phyloP scores from a whole-genome alignment of 2,113 vertebrate species.

The Phylloscopus whistleri region DNA sequence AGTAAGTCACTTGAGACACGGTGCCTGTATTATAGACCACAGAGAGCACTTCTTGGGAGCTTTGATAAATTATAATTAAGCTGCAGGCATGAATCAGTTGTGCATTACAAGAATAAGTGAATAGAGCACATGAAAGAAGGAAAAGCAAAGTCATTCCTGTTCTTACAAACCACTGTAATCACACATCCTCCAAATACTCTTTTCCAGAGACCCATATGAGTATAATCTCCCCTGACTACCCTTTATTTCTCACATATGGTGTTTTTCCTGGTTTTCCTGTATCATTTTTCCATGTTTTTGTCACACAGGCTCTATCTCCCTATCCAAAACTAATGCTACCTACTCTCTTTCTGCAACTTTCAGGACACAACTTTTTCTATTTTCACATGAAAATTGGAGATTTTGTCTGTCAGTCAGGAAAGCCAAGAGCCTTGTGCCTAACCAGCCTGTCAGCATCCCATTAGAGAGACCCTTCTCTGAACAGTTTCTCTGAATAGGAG shows the following conservation, averaged over 20 bases:
- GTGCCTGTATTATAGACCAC: not conserved
- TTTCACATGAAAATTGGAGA: not conserved
- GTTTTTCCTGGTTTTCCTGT: not conserved
- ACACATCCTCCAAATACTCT: not conserved
- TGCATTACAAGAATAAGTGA: not conserved
- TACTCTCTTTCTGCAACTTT: not conserved
- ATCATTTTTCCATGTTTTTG: not conserved
- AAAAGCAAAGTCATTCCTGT: not conserved
- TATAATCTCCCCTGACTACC: not conserved
- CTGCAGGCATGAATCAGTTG: not conserved
- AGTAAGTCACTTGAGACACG: not conserved
- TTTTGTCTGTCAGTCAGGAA: not conserved
- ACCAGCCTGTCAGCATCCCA: no score
- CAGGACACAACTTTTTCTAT: not conserved
- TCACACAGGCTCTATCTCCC: not conserved
- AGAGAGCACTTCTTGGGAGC: not conserved
- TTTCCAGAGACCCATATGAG: not conserved
- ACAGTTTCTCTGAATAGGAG: not conserved
- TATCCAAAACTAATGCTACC: not conserved
- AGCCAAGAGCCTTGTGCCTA: not conserved
- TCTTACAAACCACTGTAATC: not conserved
- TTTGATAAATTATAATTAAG: not conserved
- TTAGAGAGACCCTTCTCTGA: not conserved
- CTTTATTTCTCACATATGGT: not conserved
- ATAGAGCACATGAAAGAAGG: not conserved